These are phyloP conservation scores for Bubalus kerabau DNA, from an alignment of 2,113 vertebrate genomes.

Conservation along the genomic window DNA sequence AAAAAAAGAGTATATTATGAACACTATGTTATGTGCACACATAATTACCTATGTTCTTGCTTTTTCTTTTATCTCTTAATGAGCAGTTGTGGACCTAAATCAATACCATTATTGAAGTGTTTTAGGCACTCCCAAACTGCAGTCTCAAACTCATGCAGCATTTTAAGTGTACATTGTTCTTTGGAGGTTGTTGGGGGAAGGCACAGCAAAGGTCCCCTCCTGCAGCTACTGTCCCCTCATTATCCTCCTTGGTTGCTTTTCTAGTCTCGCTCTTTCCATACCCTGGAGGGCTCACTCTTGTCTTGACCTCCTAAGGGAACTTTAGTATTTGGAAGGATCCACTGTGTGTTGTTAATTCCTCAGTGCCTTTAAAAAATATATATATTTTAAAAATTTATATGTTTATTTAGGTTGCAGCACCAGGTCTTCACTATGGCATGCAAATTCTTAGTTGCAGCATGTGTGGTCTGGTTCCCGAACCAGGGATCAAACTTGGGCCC, in stretches of 20 bases:
- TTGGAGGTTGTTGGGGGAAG: neutral
- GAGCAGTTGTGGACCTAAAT: conserved; percentile 31
- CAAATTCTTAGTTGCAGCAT: neutral
- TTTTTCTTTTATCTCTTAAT: conserved; percentile 53
- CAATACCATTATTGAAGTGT: conserved; percentile 19
- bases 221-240: neutral
- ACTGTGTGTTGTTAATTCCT: neutral
- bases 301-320: neutral
- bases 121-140: neutral
- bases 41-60: neutral
- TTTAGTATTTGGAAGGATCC: neutral
- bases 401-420: neutral
- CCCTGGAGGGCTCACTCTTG: neutral
- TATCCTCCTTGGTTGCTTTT: neutral
- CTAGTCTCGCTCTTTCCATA: neutral
- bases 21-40: neutral
- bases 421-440: neutral
- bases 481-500: neutral
- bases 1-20: neutral
- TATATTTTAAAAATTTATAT: rapidly evolving
- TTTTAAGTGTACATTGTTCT: neutral
- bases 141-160: neutral
- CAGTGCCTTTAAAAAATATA: neutral
- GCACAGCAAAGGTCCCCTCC: neutral
- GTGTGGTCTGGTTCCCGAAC: neutral